A percentile compares a stretch with the other conserved stretches of the same genome.
These are phyloP conservation scores for Oligia strigilis DNA, from an alignment of 2,888 invertebrate species.

Conservation along the genomic window DNA sequence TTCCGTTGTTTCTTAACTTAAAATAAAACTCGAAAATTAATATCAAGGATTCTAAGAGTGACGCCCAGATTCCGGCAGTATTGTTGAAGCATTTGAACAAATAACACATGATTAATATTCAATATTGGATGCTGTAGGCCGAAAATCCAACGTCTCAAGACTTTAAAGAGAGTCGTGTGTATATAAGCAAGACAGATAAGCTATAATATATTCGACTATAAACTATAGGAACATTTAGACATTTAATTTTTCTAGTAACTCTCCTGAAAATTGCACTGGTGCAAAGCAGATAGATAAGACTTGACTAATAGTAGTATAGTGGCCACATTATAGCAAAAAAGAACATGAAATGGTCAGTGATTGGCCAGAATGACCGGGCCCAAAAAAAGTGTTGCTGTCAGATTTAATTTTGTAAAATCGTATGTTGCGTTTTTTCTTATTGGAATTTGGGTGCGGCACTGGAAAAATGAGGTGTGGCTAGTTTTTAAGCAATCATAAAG, in stretches of 20 bases:
- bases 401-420: neutral
- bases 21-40: conserved; percentile 23
- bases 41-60: conserved; percentile 29
- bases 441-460: conserved; percentile 17
- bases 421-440: neutral
- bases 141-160: neutral
- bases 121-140: neutral
- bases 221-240: neutral
- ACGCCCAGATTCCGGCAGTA: neutral
- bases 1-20: conserved; percentile 22
- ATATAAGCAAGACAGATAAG: neutral
- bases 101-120: neutral
- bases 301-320: neutral
- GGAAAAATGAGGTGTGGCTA: neutral
- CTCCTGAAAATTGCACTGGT: neutral
- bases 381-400: neutral
- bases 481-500: conserved; percentile 8
- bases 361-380: neutral
- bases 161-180: neutral
- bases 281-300: neutral
- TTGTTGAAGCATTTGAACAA: conserved; percentile 8
- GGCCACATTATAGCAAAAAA: neutral
- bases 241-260: neutral
- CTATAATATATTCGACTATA: neutral
- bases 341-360: neutral